These are phyloP conservation scores for Pristis pectinata DNA, from an alignment of 2,797 vertebrate genomes.

Conservation along the genomic window DNA sequence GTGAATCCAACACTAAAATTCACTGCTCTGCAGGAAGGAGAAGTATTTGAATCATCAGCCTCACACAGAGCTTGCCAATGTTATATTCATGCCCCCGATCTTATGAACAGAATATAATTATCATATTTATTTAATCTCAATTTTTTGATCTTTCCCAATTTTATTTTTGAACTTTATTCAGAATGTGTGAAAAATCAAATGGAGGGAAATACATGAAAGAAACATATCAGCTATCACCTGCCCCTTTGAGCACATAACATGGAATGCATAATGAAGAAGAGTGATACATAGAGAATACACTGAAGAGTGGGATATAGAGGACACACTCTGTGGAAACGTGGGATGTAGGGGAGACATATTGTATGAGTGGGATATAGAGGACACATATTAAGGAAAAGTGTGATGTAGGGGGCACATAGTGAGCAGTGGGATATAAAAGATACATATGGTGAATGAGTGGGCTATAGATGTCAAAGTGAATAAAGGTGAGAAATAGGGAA, in stretches of 20 bases:
- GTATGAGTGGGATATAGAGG: too few species aligned
- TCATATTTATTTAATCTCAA: conserved; percentile 22
- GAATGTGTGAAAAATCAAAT: neutral
- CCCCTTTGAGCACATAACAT: neutral
- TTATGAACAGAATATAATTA: neutral
- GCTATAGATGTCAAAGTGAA: too few species aligned
- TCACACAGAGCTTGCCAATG: conserved; percentile 1
- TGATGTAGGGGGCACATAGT: too few species aligned
- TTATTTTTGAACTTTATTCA: conserved; percentile 2
- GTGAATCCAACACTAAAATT: conserved; percentile 13
- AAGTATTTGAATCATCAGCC: conserved; percentile 7
- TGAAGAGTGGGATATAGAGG: neutral
- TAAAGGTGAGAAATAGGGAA: too few species aligned
- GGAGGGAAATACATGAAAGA: neutral
- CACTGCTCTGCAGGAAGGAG: conserved; percentile 18
- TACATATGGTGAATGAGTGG: too few species aligned
- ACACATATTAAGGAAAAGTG: too few species aligned
- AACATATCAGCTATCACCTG: neutral
- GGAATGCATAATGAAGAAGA: neutral
- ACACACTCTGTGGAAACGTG: neutral
- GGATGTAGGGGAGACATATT: too few species aligned
- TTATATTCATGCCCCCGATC: conserved; percentile 25
- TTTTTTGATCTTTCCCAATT: neutral
- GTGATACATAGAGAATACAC: neutral
- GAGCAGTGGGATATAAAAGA: too few species aligned